Conservation (phyloP, 1,140 invertebrate genomes). For the Trachymyrmex cornetzi region DNA sequence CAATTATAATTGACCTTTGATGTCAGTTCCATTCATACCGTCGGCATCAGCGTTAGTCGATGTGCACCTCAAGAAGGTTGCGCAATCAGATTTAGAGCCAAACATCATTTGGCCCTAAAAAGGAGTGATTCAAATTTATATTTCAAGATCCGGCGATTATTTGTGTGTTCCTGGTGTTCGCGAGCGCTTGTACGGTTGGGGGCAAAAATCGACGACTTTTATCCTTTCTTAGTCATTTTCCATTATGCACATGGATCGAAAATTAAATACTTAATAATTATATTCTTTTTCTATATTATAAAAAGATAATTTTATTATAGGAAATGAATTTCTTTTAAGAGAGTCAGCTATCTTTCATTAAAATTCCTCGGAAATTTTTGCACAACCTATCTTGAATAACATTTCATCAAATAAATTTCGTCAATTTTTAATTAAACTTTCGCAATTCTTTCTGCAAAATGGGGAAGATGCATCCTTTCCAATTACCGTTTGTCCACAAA, state of each 20-base stretch:
- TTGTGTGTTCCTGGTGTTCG: too few relatives aligned
- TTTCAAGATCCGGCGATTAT: too few relatives aligned
- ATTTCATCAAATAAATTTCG: not conserved
- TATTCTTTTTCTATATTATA: not conserved
- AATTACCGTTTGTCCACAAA: not conserved
- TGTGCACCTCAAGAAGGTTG: too few relatives aligned
- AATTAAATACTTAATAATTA: not conserved
- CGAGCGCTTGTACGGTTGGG: too few relatives aligned
- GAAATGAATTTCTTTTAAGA: not conserved
- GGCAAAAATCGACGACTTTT: too few relatives aligned
- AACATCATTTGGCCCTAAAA: too few relatives aligned
- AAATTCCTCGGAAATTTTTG: not conserved
- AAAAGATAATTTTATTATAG: not conserved
- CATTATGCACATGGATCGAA: not conserved
- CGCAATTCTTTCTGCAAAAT: not conserved
- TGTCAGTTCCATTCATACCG: too few relatives aligned
- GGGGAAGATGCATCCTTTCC: not conserved
- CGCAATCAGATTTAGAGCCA: too few relatives aligned
- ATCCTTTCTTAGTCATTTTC: not conserved
- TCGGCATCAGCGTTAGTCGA: too few relatives aligned
- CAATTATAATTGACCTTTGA: too few relatives aligned
- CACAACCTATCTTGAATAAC: not conserved
- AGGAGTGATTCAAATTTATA: too few relatives aligned
- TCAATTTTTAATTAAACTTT: constrained; percentile 2
- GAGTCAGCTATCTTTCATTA: not conserved